Evolutionary conservation across 2,797 vertebrate species (phyloP), one percentile per base, ranked within the genome.

Genomic region (Meriones psammophilus): DNA sequence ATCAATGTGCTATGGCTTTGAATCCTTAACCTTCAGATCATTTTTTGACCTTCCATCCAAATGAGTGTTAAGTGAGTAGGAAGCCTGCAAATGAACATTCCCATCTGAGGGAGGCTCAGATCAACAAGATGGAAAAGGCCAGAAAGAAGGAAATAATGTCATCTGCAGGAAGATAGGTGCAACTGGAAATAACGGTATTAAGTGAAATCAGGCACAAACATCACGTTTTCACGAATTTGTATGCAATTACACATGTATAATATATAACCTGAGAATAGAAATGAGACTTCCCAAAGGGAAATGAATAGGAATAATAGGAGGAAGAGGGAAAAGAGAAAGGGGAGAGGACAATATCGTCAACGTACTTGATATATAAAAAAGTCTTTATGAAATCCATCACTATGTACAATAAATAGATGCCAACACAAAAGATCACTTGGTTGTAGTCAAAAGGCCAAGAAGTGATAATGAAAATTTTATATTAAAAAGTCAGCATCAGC

Each of bases 21-120:
- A 84, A 91, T 50, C 60, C 68, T 79, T 91, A 83, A 92, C 8
- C 46, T 92, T 94, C 64, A 89, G 85, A 83, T 92, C 79, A 89
- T 84, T 79, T 18, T 87, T 94, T 94, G 50, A 64, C 80, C 39
- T 96, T 95, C 64, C 13, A 33, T 92, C 74, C 22, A 46, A 60
- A 28, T 79, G 90, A 39, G 62, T 71, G 30, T 92, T 95, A 15
- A 68, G 64, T 24, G 77, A 88, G 73, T 78, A 50, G 81, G 24
- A 81, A 91, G 39, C 7, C 68, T 88, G 26, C 66, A 95, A 64
- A 13, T n/a, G 96, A 96, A 79, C 15, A 9, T 39, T 87, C 71
- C n/a, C 26, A 86, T 92, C 22, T 24, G 28, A 68, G 36, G 39
- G 88, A 88, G 30, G 42, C 39, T 94, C 78, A 94, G 30, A 91